Conservation (phyloP, 2,888 invertebrate genomes). For the Leistus spinibarbis region DNA sequence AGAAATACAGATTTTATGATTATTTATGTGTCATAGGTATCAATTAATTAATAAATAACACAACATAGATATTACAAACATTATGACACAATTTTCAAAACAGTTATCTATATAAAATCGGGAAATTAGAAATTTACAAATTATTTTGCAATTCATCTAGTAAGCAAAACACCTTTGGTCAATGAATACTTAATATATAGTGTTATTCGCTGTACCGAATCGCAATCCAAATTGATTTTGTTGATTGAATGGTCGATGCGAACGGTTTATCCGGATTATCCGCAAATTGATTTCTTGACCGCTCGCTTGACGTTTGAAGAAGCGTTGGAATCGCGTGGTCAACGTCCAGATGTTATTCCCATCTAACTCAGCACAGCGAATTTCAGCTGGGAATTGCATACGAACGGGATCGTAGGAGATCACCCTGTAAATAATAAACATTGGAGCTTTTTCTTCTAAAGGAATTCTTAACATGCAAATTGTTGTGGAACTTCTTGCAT, state of each 20-base stretch:
- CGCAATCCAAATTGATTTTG: not conserved
- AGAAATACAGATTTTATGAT: not conserved
- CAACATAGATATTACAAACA: not conserved
- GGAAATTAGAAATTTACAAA: not conserved
- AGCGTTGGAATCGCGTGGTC: slow-evolving; percentile 80
- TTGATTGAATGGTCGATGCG: slow-evolving; percentile 6
- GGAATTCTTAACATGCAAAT: too few relatives aligned
- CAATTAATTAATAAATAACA: not conserved
- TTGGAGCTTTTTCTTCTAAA: not conserved
- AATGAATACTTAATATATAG: not conserved
- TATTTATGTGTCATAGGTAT: too few relatives aligned
- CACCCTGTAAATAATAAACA: slow-evolving; percentile 59
- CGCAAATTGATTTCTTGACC: slow-evolving; percentile 74
- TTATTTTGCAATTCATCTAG: not conserved
- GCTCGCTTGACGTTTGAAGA: slow-evolving; percentile 72
- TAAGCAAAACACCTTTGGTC: too few relatives aligned
- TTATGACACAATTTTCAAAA: not conserved
- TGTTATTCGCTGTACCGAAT: not conserved
- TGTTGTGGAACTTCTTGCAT: too few relatives aligned
- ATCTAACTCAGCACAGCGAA: slow-evolving; percentile 71
- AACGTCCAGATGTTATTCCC: slow-evolving; percentile 75
- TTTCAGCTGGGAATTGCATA: slow-evolving; percentile 80
- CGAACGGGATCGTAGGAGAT: slow-evolving; percentile 73
- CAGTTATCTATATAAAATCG: not conserved
- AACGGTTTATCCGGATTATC: slow-evolving; percentile 64